A percentile compares a stretch with the other conserved stretches of the same genome.
These are phyloP conservation scores for Tenthredo notha DNA, from an alignment of 2,888 invertebrate species.

Conservation along the genomic window DNA sequence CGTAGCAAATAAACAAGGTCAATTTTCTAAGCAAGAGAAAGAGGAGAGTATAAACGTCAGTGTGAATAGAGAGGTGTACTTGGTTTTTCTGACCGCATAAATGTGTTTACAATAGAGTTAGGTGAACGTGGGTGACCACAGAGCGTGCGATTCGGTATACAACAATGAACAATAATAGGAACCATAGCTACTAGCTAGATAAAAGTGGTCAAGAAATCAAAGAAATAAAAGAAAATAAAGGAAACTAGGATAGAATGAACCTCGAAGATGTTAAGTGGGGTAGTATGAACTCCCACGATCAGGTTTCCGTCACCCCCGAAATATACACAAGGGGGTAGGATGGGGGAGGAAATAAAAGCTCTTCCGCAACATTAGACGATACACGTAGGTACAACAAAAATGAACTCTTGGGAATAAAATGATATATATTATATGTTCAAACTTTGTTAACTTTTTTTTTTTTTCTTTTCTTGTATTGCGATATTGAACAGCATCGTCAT, in stretches of 20 bases:
- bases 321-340: not conserved
- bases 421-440: too few species aligned
- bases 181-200: not conserved
- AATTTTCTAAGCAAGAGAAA: too few species aligned
- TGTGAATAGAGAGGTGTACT: not conserved
- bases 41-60: not conserved
- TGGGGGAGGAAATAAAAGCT: not conserved
- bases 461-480: too few species aligned
- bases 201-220: slow-evolving; percentile 13
- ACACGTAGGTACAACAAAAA: too few species aligned
- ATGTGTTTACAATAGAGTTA: slow-evolving; percentile 20
- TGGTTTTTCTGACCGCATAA: not conserved
- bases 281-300: slow-evolving; percentile 51
- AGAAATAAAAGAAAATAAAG: not conserved
- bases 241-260: slow-evolving; percentile 6
- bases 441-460: too few species aligned
- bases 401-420: too few species aligned
- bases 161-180: not conserved
- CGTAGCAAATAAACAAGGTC: slow-evolving; percentile 44
- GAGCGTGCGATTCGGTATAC: not conserved
- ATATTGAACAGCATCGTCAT: not conserved
- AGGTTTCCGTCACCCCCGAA: not conserved
- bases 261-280: slow-evolving; percentile 19
- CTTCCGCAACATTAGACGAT: slow-evolving; percentile 13
- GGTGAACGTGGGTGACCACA: slow-evolving; percentile 29